These are phyloP conservation scores for Anthopleura xanthogrammica DNA, from an alignment of 92 coral and sea anemone species.

Conservation along the genomic window DNA sequence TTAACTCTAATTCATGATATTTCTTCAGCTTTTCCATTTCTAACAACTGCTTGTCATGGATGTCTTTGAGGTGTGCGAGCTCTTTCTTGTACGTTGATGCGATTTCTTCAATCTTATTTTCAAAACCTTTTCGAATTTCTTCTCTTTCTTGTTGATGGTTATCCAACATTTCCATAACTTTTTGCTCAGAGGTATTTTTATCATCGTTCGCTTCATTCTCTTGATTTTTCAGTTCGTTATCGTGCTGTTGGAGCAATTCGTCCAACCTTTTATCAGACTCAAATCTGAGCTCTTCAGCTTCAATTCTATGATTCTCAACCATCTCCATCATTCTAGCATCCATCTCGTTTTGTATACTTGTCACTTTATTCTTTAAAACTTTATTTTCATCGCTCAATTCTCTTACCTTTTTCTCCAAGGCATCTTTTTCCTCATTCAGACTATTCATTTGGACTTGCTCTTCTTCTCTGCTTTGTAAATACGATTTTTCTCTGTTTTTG, in stretches of 20 bases:
- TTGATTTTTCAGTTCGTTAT: slow-evolving; percentile 49
- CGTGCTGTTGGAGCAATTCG: slow-evolving; percentile 73
- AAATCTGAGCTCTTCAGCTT: slow-evolving; percentile 66
- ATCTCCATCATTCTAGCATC: slow-evolving; percentile 79
- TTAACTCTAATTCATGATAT: slow-evolving; percentile 64
- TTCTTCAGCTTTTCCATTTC: slow-evolving; percentile 89
- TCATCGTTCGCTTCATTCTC: slow-evolving; percentile 41
- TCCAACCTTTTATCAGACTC: slow-evolving; percentile 70
- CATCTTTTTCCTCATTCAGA: slow-evolving; percentile 65
- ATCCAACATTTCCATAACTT: slow-evolving; percentile 49
- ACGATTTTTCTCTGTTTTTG: slow-evolving; percentile 55
- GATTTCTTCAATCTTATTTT: slow-evolving; percentile 71
- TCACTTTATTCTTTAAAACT: slow-evolving; percentile 64
- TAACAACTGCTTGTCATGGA: slow-evolving; percentile 79
- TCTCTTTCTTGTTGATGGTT: slow-evolving; percentile 61
- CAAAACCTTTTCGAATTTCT: slow-evolving; percentile 71
- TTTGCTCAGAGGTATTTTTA: slow-evolving; percentile 63
- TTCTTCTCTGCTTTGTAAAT: slow-evolving; percentile 63
- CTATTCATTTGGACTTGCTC: slow-evolving; percentile 51
- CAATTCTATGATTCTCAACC: slow-evolving; percentile 76
- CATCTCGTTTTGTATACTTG: slow-evolving; percentile 63
- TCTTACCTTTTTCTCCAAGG: slow-evolving; percentile 70
- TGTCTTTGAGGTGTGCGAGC: slow-evolving; percentile 77
- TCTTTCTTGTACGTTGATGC: slow-evolving; percentile 60
- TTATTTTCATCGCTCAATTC: slow-evolving; percentile 75